phyloP scores from a whole-genome alignment of 2,797 vertebrate species.

The Ciconia nigra region DNA sequence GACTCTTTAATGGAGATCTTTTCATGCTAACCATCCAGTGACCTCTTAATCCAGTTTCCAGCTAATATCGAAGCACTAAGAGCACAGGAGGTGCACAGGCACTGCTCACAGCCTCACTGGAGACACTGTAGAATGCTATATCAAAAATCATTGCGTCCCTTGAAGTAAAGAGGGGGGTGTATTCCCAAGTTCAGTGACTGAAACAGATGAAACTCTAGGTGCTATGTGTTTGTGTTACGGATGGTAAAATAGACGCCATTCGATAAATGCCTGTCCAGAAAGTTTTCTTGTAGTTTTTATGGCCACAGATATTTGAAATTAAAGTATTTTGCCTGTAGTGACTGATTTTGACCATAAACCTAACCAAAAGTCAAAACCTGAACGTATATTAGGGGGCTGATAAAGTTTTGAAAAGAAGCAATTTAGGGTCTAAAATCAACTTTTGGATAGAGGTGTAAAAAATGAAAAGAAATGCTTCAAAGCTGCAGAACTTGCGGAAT shows the following conservation, averaged over 20 bases:
- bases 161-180: not conserved
- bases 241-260: not conserved
- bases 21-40: not conserved
- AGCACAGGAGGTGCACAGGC: not conserved
- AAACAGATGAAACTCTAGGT: not conserved
- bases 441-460: not conserved
- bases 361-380: not conserved
- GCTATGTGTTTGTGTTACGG: not conserved
- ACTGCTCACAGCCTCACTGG: not conserved
- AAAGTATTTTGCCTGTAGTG: not conserved
- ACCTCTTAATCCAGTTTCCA: not conserved
- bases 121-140: not conserved
- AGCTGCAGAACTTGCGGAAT: not conserved
- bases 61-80: not conserved
- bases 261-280: not conserved
- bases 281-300: not conserved
- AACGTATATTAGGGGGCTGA: fast-evolving
- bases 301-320: not conserved
- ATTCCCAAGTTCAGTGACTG: not conserved
- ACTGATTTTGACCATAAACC: not conserved
- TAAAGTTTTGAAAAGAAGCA: not conserved
- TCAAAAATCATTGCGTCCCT: not conserved
- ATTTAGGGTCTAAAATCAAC: not conserved
- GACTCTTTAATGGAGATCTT: not conserved
- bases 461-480: not conserved